Base-by-base conservation (phyloP, 2,113 vertebrate species). In the Cryptomyrus ogoouensis region DNA sequence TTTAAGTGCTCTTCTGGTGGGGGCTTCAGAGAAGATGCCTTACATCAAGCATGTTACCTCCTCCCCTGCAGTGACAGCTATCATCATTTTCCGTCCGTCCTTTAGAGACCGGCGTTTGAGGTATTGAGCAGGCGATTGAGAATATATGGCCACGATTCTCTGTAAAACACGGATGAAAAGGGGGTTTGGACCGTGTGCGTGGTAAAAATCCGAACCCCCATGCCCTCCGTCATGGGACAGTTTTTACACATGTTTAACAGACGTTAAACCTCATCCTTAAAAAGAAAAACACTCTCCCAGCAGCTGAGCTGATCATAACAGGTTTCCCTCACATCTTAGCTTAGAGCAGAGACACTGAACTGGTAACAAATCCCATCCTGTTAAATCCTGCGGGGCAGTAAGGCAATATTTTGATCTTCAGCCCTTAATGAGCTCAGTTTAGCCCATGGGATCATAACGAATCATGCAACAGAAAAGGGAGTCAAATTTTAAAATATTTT, bases 71-170 rank as follows among this genome's bases (percentile, higher is more conserved):
- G 50, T 89, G 89, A 21, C 74, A 83, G 50, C 35, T 17, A 52
- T 46, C 89, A 84, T 84, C 21, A 58, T 89, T 89, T 89, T 46
- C 39, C 13, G 35, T 1, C 39, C 19, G 35, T 56, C 89, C 89
- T 46, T n/a, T n/a, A 62, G 39, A 89, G 50, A 47, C 27, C 12
- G 42, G 35, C 35, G n/a, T 49, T 24, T 58, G 49, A 47, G 39
- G 31, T 58, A 88, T 24, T 7, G 47, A 39, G 31, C 15, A n/a
- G 53, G 5, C 87, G 17, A 15, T 12, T 42, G 52, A 15, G 42
- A 58, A 39, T 52, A 80, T n/a, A 89, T 42, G 50, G 47, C 50
- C 31, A 5, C 31, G 3, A 50, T 50, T 89, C 70, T 66, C 49
- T 47, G 62, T 74, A 12, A 49, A 42, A 35, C 46, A 80, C 1